Conservation (phyloP, 2,888 invertebrate species). For the Spatulosminthurus flaviceps region DNA sequence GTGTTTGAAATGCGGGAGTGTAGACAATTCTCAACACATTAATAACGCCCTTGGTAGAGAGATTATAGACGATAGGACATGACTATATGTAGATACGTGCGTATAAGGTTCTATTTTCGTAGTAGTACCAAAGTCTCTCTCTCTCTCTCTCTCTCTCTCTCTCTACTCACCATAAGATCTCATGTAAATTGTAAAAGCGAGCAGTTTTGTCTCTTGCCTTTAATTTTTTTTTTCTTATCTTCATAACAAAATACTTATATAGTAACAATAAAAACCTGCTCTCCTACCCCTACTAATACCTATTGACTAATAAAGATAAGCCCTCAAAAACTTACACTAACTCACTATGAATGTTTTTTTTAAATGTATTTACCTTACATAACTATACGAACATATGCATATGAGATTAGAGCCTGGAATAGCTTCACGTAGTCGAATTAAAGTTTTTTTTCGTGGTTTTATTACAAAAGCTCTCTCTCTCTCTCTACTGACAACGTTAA, state of each 20-base stretch:
- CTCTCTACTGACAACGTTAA: neutral
- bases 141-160: neutral
- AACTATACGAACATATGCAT: conserved; percentile 23
- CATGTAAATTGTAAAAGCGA: no score
- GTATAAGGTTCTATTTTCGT: neutral
- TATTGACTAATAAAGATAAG: neutral
- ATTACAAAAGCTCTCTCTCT: conserved; percentile 31
- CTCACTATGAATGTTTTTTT: no score
- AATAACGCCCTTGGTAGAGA: no score
- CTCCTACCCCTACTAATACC: neutral
- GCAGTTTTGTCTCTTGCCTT: no score
- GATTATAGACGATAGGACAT: no score
- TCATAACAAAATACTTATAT: no score
- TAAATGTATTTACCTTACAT: no score
- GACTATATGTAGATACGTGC: neutral
- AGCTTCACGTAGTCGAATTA: conserved; percentile 48
- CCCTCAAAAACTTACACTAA: no score
- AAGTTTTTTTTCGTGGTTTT: conserved; percentile 34
- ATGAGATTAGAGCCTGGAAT: conserved; percentile 36
- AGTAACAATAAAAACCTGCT: neutral
- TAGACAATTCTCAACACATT: neutral
- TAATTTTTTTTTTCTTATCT: no score
- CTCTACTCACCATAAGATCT: no score
- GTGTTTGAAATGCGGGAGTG: neutral
- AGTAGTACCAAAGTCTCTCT: neutral